These are phyloP conservation scores for Bufotes viridis DNA, from an alignment of 2,797 vertebrate species.

Conservation along the genomic window DNA sequence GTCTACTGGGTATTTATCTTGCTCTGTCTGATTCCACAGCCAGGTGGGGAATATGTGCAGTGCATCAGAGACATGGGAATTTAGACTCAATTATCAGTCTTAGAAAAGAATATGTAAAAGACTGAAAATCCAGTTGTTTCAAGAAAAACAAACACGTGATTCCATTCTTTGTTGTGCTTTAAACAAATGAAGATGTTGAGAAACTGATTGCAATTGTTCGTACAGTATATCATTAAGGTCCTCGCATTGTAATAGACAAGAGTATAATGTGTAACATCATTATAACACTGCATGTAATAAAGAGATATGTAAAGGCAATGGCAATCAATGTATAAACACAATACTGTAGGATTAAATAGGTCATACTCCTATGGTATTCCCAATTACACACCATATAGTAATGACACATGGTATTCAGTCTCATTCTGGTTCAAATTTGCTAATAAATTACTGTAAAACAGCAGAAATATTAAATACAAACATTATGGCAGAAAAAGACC, in stretches of 20 bases:
- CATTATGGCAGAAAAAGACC: not conserved
- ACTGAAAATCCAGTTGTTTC: conserved; percentile 36
- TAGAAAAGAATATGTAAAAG: conserved; percentile 67
- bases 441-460: not conserved
- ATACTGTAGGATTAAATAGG: not conserved
- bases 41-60: conserved; percentile 79
- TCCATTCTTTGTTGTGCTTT: conserved; percentile 34
- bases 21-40: conserved; percentile 78
- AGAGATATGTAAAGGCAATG: not conserved
- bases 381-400: no score
- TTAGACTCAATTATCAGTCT: conserved; percentile 76
- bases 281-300: conserved; percentile 58
- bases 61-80: conserved; percentile 79
- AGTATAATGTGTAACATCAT: conserved; percentile 3
- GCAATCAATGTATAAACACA: conserved; percentile 18
- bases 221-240: conserved; percentile 7
- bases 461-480: not conserved
- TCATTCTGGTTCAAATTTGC: not conserved
- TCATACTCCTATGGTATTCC: not conserved
- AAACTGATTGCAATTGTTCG: conserved; percentile 33
- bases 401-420: not conserved
- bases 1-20: conserved; percentile 82
- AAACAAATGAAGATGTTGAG: conserved; percentile 42
- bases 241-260: conserved; percentile 19
- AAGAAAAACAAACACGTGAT: conserved; percentile 12